Evolutionary conservation across 2,113 vertebrate species (phyloP).

Genomic region (Tachysurus vachellii): DNA sequence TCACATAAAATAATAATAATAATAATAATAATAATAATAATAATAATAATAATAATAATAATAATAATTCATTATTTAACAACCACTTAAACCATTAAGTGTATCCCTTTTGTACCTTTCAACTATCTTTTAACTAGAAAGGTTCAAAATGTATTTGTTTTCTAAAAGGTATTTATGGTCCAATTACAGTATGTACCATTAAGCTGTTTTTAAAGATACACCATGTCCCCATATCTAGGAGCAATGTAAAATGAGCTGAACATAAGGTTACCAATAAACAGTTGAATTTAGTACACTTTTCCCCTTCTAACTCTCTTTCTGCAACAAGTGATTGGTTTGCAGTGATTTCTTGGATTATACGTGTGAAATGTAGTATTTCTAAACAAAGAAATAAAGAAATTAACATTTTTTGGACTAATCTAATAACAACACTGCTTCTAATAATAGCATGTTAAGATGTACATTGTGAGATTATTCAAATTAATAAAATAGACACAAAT

Average conservation of each 20-base stretch:
- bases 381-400: not conserved
- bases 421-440: not conserved
- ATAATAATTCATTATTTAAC: no score
- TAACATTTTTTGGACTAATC: not conserved
- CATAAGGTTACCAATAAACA: not conserved
- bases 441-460: not conserved
- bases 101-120: not conserved
- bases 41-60: not conserved
- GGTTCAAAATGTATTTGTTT: not conserved
- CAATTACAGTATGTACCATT: not conserved
- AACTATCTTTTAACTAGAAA: not conserved
- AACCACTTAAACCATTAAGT: not conserved
- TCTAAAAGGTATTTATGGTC: not conserved
- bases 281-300: not conserved
- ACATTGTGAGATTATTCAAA: not conserved
- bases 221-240: not conserved
- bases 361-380: not conserved
- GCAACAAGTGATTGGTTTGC: conserved; percentile 9
- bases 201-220: not conserved
- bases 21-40: not conserved
- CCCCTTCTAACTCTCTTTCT: not conserved
- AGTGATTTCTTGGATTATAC: not conserved
- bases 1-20: not conserved
- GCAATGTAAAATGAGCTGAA: not conserved
- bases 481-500: not conserved